These are phyloP conservation scores for Dicentrarchus labrax DNA, from an alignment of 2,113 vertebrate genomes.

Conservation along the genomic window DNA sequence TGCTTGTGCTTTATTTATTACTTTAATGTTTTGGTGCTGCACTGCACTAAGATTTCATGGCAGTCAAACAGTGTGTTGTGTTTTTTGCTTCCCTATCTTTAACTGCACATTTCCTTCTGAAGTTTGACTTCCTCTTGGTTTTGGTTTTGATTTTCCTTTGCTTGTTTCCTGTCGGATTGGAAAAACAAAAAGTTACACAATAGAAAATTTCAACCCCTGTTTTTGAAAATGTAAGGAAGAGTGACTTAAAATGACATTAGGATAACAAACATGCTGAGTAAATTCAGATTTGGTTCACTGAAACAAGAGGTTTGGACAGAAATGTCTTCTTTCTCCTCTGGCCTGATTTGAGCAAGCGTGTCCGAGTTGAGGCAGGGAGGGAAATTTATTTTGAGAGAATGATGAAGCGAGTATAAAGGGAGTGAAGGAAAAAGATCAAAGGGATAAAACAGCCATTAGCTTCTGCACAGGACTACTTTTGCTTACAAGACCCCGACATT, in stretches of 20 bases:
- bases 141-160: not conserved
- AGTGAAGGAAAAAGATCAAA: constrained; percentile 68
- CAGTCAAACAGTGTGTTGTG: constrained; percentile 45
- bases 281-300: constrained; percentile 22
- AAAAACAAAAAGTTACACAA: constrained; percentile 16
- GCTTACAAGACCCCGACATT: constrained; percentile 68
- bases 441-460: constrained; percentile 81
- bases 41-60: constrained; percentile 50
- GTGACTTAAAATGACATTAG: not conserved
- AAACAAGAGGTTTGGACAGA: constrained; percentile 14
- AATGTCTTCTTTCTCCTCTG: not conserved
- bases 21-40: constrained; percentile 62
- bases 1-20: constrained; percentile 55
- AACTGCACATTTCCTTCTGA: constrained; percentile 56
- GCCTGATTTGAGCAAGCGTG: constrained; percentile 46
- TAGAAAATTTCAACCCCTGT: not conserved
- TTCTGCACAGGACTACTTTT: constrained; percentile 70
- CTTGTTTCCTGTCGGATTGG: not conserved
- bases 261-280: constrained; percentile 2
- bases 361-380: constrained; percentile 27
- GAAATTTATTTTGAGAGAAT: constrained; percentile 67
- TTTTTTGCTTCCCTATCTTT: constrained; percentile 48
- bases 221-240: not conserved
- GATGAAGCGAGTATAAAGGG: constrained; percentile 52
- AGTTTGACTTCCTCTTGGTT: constrained; percentile 44